phyloP scores from a whole-genome alignment of 2,113 vertebrate species.

The Leptocoma aspasia region DNA sequence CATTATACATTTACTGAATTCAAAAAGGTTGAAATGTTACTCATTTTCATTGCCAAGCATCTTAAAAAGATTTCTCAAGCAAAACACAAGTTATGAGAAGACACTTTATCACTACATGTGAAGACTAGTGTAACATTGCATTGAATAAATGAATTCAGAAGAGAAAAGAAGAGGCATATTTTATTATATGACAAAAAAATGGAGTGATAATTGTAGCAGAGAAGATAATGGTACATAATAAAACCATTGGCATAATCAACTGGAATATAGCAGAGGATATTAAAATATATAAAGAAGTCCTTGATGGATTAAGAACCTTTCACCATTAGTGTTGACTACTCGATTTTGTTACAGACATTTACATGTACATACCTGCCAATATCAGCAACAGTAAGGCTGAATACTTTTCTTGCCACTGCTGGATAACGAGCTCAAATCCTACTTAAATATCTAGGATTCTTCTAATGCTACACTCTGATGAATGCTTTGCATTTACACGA shows the following conservation, averaged over 20 bases:
- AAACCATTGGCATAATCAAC: background rate
- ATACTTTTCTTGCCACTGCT: conserved; percentile 12
- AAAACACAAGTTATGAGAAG: background rate
- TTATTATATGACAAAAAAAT: background rate
- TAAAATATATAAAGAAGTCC: background rate
- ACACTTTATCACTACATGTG: background rate
- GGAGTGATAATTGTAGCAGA: background rate
- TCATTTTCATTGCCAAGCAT: background rate
- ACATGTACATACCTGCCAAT: background rate
- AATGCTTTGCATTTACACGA: background rate
- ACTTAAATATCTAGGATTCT: conserved; percentile 58
- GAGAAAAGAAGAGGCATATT: background rate
- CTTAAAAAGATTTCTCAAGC: background rate
- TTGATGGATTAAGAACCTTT: conserved; percentile 2
- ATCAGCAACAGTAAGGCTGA: background rate
- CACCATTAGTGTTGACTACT: conserved; percentile 18
- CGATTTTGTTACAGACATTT: background rate
- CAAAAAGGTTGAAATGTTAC: background rate
- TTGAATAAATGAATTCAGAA: background rate
- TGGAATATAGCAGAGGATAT: background rate
- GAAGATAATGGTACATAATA: background rate
- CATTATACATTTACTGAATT: background rate
- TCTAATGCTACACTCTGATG: conserved; percentile 38
- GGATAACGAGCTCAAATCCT: conserved; percentile 54
- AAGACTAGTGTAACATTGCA: background rate